Percentiles rank a stretch among this genome's conserved stretches.
These are phyloP conservation scores for Danio choprae DNA, from an alignment of 2,797 vertebrate species.

Conservation along the genomic window DNA sequence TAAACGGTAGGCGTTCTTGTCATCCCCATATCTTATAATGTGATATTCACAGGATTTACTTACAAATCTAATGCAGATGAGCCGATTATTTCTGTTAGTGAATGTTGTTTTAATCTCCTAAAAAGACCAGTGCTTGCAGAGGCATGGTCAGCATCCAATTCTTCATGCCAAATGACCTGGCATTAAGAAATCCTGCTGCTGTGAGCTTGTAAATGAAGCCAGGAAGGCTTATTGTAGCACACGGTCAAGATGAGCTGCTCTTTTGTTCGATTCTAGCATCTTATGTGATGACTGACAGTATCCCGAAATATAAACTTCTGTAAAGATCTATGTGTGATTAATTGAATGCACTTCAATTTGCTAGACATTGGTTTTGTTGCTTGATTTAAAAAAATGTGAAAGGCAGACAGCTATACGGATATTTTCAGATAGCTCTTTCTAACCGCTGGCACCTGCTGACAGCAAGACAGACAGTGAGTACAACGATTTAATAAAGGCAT, in stretches of 20 bases:
- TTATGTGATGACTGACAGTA: not conserved
- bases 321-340: conserved; percentile 14
- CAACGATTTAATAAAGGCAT: conserved; percentile 52
- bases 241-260: not conserved
- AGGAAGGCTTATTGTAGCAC: not conserved
- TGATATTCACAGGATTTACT: conserved; percentile 40
- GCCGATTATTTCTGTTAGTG: conserved; percentile 16
- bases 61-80: not conserved
- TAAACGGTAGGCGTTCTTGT: not conserved
- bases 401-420: not conserved
- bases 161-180: conserved; percentile 2
- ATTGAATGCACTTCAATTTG: conserved; percentile 6
- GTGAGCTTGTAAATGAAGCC: conserved; percentile 17
- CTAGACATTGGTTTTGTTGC: not conserved
- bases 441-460: conserved; percentile 55
- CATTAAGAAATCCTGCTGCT: conserved; percentile 14
- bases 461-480: conserved; percentile 56
- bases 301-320: not conserved
- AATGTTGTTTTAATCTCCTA: conserved; percentile 28
- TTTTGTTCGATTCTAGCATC: not conserved
- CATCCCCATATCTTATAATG: not conserved
- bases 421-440: conserved; percentile 27
- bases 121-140: conserved; percentile 5
- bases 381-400: not conserved
- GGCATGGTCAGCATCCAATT: conserved; percentile 16